Percentiles rank a stretch among this genome's conserved stretches.
phyloP scores from a whole-genome alignment of 2,888 invertebrate species.

The Nebria salina region DNA sequence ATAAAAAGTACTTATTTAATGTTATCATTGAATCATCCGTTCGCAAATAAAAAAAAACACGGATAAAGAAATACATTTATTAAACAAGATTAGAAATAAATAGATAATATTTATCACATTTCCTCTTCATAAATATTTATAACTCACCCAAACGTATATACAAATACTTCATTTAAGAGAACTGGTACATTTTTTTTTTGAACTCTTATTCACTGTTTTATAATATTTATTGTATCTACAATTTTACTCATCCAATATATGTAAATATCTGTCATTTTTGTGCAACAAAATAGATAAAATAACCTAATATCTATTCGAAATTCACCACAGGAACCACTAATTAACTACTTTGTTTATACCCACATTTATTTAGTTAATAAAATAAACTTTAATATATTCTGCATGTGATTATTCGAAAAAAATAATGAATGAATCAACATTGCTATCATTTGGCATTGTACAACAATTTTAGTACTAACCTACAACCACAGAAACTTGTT shows the following conservation, averaged over 20 bases:
- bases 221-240: not conserved
- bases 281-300: not conserved
- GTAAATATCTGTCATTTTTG: not conserved
- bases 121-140: too few relatives aligned
- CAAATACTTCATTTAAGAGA: not conserved
- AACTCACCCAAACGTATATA: not conserved
- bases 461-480: not conserved
- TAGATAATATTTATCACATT: too few relatives aligned
- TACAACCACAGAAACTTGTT: not conserved
- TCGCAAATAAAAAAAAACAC: not conserved
- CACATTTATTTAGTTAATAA: not conserved
- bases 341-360: not conserved
- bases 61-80: too few relatives aligned
- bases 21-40: not conserved
- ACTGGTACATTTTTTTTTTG: not conserved
- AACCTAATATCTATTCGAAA: not conserved
- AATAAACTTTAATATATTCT: not conserved
- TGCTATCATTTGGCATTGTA: not conserved
- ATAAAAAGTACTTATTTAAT: too few relatives aligned
- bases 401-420: not conserved
- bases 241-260: not conserved
- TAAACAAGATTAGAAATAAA: too few relatives aligned
- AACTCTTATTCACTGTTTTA: not conserved
- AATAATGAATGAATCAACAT: not conserved
- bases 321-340: not conserved